Percentiles rank a stretch among this genome's conserved stretches.
Conservation (phyloP, 2,113 vertebrate genomes). For the Percina caprodes region DNA sequence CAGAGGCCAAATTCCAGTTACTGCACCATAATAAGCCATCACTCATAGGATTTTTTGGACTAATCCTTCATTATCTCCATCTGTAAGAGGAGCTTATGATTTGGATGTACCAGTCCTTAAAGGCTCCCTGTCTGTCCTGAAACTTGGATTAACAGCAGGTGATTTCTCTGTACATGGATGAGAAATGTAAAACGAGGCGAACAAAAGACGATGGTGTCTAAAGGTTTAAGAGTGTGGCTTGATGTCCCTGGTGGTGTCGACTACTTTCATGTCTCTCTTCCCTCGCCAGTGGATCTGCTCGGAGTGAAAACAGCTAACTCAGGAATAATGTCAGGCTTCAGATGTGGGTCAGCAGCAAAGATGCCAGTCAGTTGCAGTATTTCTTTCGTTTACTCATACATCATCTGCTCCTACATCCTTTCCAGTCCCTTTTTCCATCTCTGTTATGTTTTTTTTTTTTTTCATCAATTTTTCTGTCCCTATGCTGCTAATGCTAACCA, state of each 20-base stretch:
- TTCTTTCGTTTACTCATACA: background rate
- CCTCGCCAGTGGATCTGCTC: background rate
- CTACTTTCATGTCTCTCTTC: too few species aligned
- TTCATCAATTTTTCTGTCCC: slow-evolving; percentile 23
- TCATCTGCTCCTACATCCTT: background rate
- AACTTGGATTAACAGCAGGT: slow-evolving; percentile 63
- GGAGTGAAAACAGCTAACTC: slow-evolving; percentile 30
- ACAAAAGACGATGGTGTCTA: slow-evolving; percentile 19
- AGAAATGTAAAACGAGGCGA: slow-evolving; percentile 18
- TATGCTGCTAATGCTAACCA: background rate
- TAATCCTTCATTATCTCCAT: slow-evolving; percentile 71
- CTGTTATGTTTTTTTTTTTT: background rate
- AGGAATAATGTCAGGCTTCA: slow-evolving; percentile 34
- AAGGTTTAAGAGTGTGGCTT: slow-evolving; percentile 7
- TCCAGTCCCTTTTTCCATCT: background rate
- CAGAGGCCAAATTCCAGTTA: slow-evolving; percentile 11
- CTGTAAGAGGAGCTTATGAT: slow-evolving; percentile 64
- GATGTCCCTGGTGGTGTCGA: background rate
- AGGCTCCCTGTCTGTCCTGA: slow-evolving; percentile 28
- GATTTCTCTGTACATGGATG: slow-evolving; percentile 43
- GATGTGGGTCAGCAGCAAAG: slow-evolving; percentile 57
- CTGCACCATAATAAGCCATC: slow-evolving; percentile 41
- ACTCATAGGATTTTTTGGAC: slow-evolving; percentile 42
- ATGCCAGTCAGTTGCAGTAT: slow-evolving; percentile 7
- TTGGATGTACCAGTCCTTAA: slow-evolving; percentile 21